These are phyloP conservation scores for Bombus turneri DNA, from an alignment of 1,140 invertebrate species.

Conservation along the genomic window DNA sequence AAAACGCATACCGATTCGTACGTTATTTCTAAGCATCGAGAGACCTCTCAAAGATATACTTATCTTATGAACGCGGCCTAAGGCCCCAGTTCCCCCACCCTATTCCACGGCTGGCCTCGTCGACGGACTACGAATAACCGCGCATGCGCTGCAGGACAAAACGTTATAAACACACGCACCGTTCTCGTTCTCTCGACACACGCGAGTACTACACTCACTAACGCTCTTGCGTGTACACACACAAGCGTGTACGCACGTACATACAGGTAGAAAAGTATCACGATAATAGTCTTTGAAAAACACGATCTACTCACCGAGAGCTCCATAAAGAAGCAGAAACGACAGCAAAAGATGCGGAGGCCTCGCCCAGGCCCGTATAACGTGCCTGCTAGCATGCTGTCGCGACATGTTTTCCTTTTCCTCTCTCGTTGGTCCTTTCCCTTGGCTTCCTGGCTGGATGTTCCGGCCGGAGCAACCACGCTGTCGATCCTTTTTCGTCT, in stretches of 20 bases:
- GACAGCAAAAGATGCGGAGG: conserved; percentile 37
- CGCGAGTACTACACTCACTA: neutral
- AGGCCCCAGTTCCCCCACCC: conserved; percentile 43
- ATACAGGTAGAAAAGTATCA: neutral
- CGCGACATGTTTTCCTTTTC: conserved; percentile 28
- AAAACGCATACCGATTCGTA: neutral
- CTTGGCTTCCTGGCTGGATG: neutral
- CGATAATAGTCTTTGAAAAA: conserved; percentile 46
- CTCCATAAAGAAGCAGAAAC: conserved; percentile 62
- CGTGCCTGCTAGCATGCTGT: neutral
- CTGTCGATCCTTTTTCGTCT: conserved; percentile 5
- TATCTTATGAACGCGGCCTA: conserved; percentile 32
- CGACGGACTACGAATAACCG: conserved; percentile 21
- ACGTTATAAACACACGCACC: conserved; percentile 38
- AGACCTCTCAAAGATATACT: neutral
- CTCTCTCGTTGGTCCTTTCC: neutral
- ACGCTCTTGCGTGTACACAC: neutral
- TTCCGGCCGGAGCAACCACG: conserved; percentile 17
- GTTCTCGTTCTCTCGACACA: neutral
- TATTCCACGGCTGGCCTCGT: conserved; percentile 12
- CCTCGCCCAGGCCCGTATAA: conserved; percentile 62
- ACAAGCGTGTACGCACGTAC: neutral
- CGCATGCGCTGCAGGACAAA: conserved; percentile 49
- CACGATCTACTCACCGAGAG: conserved; percentile 68
- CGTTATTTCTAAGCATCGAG: neutral